Evolutionary conservation across 2,113 vertebrate genomes (phyloP).

Genomic region (Mesitornis unicolor): DNA sequence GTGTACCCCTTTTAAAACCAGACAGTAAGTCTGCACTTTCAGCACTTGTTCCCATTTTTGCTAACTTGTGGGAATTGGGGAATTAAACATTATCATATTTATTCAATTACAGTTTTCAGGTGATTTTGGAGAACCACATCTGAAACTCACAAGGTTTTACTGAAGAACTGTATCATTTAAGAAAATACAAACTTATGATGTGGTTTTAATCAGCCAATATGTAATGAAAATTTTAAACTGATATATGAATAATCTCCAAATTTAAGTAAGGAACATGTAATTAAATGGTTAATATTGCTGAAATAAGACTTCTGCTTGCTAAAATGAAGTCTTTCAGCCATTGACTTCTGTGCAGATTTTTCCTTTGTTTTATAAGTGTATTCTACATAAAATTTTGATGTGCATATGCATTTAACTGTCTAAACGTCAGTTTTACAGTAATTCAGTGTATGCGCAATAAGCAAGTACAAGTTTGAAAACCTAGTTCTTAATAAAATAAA

Average conservation of each 20-base stretch:
- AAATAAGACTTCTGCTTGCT: neutral
- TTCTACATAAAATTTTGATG: neutral
- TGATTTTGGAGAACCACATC: neutral
- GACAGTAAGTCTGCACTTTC: neutral
- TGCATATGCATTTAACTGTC: neutral
- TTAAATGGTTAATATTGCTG: neutral
- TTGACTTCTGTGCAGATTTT: neutral
- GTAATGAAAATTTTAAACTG: neutral
- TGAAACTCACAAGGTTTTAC: neutral
- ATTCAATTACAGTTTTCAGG: neutral
- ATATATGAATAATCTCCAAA: neutral
- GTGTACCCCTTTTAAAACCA: neutral
- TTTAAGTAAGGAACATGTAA: neutral
- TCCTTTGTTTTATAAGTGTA: neutral
- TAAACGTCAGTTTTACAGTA: neutral
- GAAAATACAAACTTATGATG: neutral
- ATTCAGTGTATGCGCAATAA: neutral
- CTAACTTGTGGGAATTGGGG: neutral
- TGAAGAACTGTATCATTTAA: neutral
- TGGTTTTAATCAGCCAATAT: neutral
- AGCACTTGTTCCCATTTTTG: neutral
- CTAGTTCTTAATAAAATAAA: slow-evolving; percentile 38
- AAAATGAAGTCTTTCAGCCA: neutral
- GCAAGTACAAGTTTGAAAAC: slow-evolving; percentile 10
- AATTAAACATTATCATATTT: neutral